Base-by-base conservation (phyloP, 2,888 invertebrate genomes). In the Epinotia ramella region DNA sequence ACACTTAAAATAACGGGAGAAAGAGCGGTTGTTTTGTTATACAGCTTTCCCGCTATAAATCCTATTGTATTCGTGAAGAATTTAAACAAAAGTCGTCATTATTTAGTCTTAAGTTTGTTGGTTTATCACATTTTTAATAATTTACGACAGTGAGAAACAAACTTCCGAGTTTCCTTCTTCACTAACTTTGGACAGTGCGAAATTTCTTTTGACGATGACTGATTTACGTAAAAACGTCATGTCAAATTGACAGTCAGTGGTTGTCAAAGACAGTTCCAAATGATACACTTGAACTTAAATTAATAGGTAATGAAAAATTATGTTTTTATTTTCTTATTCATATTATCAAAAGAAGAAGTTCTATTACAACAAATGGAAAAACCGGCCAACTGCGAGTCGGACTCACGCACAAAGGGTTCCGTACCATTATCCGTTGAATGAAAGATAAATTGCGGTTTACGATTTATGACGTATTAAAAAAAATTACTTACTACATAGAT, bases 1-100 rank as follows among this genome's bases (percentile, higher is more conserved):
- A 88, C 80, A 80, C 80, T 79, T 73, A 70, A 71, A 80, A 79
- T 91, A 92, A 91, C 92, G 92, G 92, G 86, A 83, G 78, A 76
- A 64, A 70, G 68, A 75, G 67, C 71, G 77, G 44, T 73, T 72
- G 56, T 63, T 49, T 74, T 67, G 16, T 20, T 57, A n/a, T 46
- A 57, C 67, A 53, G 64, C 44, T 66, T 65, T 40, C 11, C 13
- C 60, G 16, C 40, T 20, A 33, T 20, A 6, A 40, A 60, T 60
- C 11, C 40, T 53, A 49, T 60, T 49, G 59, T 53, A 59, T 60
- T 24, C 16, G n/a, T 49, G 33, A 46, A n/a, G 6, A 44, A 6
- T 9, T 24, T 60, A 20, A 16, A 6, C 12, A 4, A 33, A 46
- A 40, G 2, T 24, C 16, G 66, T 5, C 60, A 66, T 67, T 33